Percentiles rank a stretch among this genome's conserved stretches.
phyloP scores from a whole-genome alignment of 2,888 invertebrate species.

The Amphiduros pacificus region DNA sequence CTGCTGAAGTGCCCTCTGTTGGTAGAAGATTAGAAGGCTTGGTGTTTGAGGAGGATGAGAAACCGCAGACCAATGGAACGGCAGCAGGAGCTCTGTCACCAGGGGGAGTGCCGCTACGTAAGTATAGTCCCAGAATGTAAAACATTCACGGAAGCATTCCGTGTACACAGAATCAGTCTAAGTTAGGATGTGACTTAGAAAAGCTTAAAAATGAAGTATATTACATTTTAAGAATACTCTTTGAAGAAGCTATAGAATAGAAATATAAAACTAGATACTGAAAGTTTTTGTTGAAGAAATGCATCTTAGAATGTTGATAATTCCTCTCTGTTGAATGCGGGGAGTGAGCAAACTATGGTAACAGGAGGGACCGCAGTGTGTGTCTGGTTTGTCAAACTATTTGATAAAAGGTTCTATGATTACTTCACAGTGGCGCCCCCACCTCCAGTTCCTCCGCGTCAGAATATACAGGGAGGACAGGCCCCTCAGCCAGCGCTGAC shows the following conservation, averaged over 20 bases:
- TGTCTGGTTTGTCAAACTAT: background rate
- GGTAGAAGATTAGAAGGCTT: conserved; percentile 58
- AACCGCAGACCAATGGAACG: conserved; percentile 12
- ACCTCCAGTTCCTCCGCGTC: conserved; percentile 64
- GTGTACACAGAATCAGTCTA: no score
- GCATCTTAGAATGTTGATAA: no score
- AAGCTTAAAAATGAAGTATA: no score
- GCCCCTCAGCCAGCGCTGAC: conserved; percentile 55
- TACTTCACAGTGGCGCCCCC: conserved; percentile 80
- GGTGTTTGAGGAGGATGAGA: conserved; percentile 70
- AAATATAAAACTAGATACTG: no score
- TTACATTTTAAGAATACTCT: no score
- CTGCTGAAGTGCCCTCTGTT: conserved; percentile 48
- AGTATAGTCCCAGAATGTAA: no score
- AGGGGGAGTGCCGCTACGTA: conserved; percentile 6
- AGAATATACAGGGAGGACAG: conserved; percentile 53
- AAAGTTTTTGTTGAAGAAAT: no score
- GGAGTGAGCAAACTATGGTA: background rate
- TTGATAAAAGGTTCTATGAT: background rate
- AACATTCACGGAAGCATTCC: no score
- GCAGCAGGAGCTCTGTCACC: background rate
- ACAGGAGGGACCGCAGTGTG: background rate
- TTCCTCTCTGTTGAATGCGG: no score
- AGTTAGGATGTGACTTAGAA: no score
- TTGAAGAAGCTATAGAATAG: no score